Base-by-base conservation (phyloP, 2,113 vertebrate genomes). In the Apodemus sylvaticus region DNA sequence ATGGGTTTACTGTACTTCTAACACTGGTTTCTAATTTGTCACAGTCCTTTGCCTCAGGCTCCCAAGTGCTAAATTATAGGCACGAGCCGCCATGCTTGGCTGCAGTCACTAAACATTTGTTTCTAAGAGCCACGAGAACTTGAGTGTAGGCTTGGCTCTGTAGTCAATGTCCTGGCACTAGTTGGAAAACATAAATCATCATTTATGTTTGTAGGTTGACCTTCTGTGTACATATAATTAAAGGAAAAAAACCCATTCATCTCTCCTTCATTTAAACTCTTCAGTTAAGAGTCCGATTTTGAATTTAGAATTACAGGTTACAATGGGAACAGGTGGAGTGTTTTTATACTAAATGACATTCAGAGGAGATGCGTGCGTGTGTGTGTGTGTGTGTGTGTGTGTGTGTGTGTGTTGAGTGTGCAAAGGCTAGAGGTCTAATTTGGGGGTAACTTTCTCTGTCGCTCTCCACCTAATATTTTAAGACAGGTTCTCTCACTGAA, bases 121-220 rank as follows among this genome's bases (percentile, higher is more conserved):
- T 48, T 88, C 96, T 93, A 48, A 90, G 74, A 94, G 20, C 68
- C 51, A 76, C 94, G 91, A 48, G 34, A 89, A 2, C 76, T 71
- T 94, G 3, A 66, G 4, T 11, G 14, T 31, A 55, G 48, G 0
- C 86, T 91, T 95, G 26, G 51, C 51, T 91, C 20, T 90, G 22
- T 0, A 42, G 26, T 78, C n/a, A 26, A 26, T 29, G 93, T 93
- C 62, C 26, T 94, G 78, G 45, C 31, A 70, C 4, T 90, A 42
- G 26, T 71, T 91, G 79, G 62, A 45, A 71, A 95, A 78, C n/a
- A n/a, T n/a, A n/a, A n/a, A n/a, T 90, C 24, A 76, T 76, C n/a
- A n/a, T 93, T 86, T 94, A 36, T 74, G 12, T 64, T 92, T 96
- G 82, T 78, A 89, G 34, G 82, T 77, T 53, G n/a, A 93, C 77